Base-by-base conservation (phyloP, 2,888 invertebrate species). In the Tenthredo amoena region DNA sequence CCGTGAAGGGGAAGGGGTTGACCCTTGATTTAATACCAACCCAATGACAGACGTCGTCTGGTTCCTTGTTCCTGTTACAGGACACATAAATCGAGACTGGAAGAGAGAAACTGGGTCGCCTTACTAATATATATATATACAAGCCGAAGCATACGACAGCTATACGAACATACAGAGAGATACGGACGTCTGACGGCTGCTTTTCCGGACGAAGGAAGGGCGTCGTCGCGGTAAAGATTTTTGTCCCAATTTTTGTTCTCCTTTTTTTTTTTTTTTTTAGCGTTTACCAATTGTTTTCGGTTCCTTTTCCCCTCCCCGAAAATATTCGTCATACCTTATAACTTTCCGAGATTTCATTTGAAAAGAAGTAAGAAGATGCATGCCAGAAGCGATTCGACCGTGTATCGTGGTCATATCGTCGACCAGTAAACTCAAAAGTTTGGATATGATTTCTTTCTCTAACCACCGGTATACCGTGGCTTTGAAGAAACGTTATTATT, bases 81-180 rank as follows among this genome's bases (percentile, higher is more conserved):
- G 47, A 77, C 50, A 47, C 47, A 77, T 77, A 77, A 77, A 77
- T 77, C 77, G 47, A 77, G 34, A 26, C 40, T 55, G 15, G 15
- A 50, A 31, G 55, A 55, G 77, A 77, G 55, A 77, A 77, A 77
- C 77, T 77, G 77, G 77, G 77, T 77, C 77, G 55, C 50, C 77
- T 55, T 77, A 40, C n/a, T 10, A 34, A 37, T 26, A 26, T 26
- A 26, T 1, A 26, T 55, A 55, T 55, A 55, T 72, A n/a, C n/a
- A 21, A 72, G 18, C 34, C 40, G n/a, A 40, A 18, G 72, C 26
- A 31, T 1, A 40, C 2, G 43, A 72, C 68, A 15, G 26, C 12
- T 10, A 15, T 18, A 55, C 55, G n/a, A n/a, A n/a, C 55, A n/a
- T 2, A 65, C 21, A 26, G 6, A 65, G 31, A 31, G 26, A 9